A percentile compares a stretch with the other conserved stretches of the same genome.
phyloP scores from a whole-genome alignment of 2,113 vertebrate genomes.

The Triplophysa tibetana region DNA sequence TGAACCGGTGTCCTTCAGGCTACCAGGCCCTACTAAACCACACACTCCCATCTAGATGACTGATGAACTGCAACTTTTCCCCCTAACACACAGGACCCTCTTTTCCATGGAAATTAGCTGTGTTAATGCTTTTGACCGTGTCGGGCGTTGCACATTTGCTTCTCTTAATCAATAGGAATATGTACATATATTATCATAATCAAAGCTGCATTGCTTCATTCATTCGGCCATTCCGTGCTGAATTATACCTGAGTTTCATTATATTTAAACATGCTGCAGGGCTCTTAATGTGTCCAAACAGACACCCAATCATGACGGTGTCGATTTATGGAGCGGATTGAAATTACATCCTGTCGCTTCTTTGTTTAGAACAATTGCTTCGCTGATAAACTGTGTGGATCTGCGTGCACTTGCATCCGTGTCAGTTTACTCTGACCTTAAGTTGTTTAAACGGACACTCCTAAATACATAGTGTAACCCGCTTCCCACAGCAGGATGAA shows the following conservation, averaged over 20 bases:
- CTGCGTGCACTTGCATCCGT: neutral
- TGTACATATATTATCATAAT: slow-evolving; percentile 37
- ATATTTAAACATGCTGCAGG: neutral
- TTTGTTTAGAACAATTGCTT: slow-evolving; percentile 26
- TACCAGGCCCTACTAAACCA: neutral
- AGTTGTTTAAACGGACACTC: slow-evolving; percentile 39
- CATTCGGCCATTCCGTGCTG: neutral
- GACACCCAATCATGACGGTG: slow-evolving; percentile 5
- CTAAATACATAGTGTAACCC: slow-evolving; percentile 9
- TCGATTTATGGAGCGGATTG: slow-evolving; percentile 19
- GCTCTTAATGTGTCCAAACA: slow-evolving; percentile 27
- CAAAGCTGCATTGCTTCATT: slow-evolving; percentile 22
- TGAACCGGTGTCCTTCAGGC: neutral
- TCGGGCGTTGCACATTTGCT: slow-evolving; percentile 31
- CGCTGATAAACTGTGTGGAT: slow-evolving; percentile 45
- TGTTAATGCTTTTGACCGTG: slow-evolving; percentile 26
- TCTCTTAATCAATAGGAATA: slow-evolving; percentile 36
- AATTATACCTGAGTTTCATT: slow-evolving; percentile 17
- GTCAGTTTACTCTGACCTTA: slow-evolving; percentile 35
- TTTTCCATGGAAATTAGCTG: slow-evolving; percentile 32
- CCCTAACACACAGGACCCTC: neutral
- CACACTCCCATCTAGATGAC: neutral
- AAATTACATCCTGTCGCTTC: slow-evolving; percentile 15
- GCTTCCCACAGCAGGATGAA: neutral
- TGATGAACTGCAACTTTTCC: neutral